Percentiles rank a stretch among this genome's conserved stretches.
These are phyloP conservation scores for Pitta sordida DNA, from an alignment of 2,113 vertebrate species.

Conservation along the genomic window DNA sequence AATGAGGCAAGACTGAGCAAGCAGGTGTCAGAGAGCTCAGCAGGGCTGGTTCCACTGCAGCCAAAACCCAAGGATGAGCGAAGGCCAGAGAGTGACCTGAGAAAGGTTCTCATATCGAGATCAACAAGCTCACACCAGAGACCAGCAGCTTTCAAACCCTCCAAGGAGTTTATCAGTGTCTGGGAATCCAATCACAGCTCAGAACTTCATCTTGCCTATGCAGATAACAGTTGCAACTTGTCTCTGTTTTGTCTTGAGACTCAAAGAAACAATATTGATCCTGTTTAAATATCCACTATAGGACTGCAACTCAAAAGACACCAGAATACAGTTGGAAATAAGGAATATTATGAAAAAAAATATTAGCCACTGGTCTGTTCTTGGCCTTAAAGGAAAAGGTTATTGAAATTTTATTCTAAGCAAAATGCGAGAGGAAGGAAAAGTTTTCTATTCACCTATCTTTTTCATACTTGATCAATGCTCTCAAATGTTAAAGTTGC, in stretches of 20 bases:
- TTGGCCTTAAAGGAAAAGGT: neutral
- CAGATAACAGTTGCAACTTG: neutral
- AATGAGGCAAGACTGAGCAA: neutral
- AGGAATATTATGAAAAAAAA: neutral
- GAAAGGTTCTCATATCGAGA: neutral
- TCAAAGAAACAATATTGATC: fast-evolving
- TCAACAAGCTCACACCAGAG: neutral
- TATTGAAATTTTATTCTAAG: neutral
- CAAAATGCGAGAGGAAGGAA: neutral
- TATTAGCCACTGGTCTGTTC: neutral
- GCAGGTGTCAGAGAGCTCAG: neutral
- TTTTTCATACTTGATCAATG: neutral
- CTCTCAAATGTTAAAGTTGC: neutral
- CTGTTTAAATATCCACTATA: neutral
- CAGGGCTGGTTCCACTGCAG: fast-evolving
- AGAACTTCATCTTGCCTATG: neutral
- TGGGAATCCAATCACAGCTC: neutral
- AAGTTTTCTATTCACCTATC: neutral
- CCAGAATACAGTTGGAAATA: neutral
- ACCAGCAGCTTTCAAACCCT: neutral
- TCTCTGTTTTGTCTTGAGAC: neutral
- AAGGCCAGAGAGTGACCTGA: neutral
- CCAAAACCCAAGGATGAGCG: neutral
- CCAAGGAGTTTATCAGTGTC: neutral
- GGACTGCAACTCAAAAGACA: neutral